Evolutionary conservation across 2,113 vertebrate genomes (phyloP), one percentile per base, ranked within the genome.

Genomic region (Peromyscus californicus): DNA sequence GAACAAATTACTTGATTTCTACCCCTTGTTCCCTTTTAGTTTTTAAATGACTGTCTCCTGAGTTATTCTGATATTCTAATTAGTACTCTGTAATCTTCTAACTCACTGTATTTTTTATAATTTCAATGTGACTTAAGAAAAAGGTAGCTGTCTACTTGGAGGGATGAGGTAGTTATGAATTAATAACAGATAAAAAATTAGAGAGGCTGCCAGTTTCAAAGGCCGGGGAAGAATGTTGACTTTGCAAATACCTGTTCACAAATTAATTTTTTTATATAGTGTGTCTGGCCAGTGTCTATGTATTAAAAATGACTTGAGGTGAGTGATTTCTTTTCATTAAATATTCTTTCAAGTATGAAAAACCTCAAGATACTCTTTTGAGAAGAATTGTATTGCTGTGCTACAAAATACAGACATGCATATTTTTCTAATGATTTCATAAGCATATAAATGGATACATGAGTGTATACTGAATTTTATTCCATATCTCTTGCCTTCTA

Each of bases 181-280:
- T 94, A 89, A n/a, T 95, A 84, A 86, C 88, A 96, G 57, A 42
- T 91, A 83, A 91, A 91, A 91, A 57, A 76, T n/a, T 75, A 79
- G 13, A 94, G 89, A 75, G 78, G 7, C 85, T 91, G 24, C 42
- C 59, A 57, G 51, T 78, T 87, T 94, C 45, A 96, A 85, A 94
- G 72, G 29, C 61, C 78, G 42, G 51, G 89, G 61, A 84, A 87
- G 91, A 92, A 91, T 93, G n/a, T 87, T 79, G 72, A 92, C 89
- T 95, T 97, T 91, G 85, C 57, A 76, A 92, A 93, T 92, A 94
- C 75, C 48, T 80, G 21, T 93, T 95, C 93, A 83, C 72, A 95
- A 88, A 87, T 89, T 93, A 91, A 31, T 80, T 67, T 94, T 89
- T 95, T 74, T 82, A 45, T 91, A 33, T 13, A 89, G 13, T 5